phyloP scores from a whole-genome alignment of 2,113 vertebrate genomes.

The Lampris incognitus region DNA sequence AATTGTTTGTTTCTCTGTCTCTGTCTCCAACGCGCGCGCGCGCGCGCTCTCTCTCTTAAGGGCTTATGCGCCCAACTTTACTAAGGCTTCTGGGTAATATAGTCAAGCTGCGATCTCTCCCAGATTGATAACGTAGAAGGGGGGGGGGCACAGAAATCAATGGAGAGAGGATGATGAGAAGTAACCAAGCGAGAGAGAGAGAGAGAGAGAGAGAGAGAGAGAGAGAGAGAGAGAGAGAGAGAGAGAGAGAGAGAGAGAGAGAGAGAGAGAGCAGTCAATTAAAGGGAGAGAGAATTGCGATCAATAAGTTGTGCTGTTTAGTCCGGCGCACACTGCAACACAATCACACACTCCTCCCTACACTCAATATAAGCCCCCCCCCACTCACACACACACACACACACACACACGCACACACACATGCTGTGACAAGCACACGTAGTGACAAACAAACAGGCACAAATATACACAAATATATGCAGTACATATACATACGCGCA shows the following conservation, averaged over 20 bases:
- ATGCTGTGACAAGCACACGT: no score
- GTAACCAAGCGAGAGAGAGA: conserved; percentile 38
- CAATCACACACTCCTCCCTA: no score
- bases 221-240: conserved; percentile 13
- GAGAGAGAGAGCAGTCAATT: neutral
- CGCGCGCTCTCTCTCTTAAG: neutral
- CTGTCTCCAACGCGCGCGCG: neutral
- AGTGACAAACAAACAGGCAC: no score
- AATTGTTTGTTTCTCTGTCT: neutral
- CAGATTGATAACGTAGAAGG: conserved; percentile 35
- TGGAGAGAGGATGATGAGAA: neutral
- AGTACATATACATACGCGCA: no score
- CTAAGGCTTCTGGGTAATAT: conserved; percentile 11
- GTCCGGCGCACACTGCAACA: no score
- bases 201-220: conserved; percentile 40
- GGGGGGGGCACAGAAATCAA: neutral
- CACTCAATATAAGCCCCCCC: no score
- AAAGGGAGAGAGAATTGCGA: no score
- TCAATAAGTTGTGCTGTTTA: no score
- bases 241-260: neutral
- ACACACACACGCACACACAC: no score
- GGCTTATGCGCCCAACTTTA: conserved; percentile 33
- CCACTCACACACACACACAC: no score
- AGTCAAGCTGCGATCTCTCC: conserved; percentile 26
- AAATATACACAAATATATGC: no score